A percentile compares a stretch with the other conserved stretches of the same genome.
Evolutionary conservation across 1,140 invertebrate species (phyloP).

Genomic region (Ceratosolen solmsi): DNA sequence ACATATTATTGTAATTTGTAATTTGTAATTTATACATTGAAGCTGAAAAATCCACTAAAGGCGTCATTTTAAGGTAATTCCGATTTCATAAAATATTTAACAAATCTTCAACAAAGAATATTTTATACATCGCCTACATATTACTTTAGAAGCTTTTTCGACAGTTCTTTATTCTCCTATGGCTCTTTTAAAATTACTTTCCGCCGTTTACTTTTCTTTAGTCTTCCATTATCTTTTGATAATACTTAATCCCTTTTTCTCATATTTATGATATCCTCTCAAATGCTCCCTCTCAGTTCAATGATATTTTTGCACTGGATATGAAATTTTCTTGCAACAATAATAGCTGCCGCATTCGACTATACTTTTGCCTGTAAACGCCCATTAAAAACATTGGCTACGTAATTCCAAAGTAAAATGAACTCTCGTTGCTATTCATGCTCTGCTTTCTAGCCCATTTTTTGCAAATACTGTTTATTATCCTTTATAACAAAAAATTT

Average conservation of each 20-base stretch:
- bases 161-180: neutral
- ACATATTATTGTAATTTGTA: too few relatives aligned
- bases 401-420: too few relatives aligned
- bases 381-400: neutral
- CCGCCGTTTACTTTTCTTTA: neutral
- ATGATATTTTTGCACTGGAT: neutral
- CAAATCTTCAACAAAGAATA: too few relatives aligned
- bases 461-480: too few relatives aligned
- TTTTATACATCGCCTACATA: too few relatives aligned
- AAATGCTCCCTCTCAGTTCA: neutral
- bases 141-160: neutral
- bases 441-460: too few relatives aligned
- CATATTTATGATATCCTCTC: neutral
- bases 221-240: neutral
- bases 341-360: neutral
- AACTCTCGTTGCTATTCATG: too few relatives aligned
- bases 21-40: too few relatives aligned
- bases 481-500: too few relatives aligned
- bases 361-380: neutral
- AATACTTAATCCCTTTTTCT: neutral
- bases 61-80: too few relatives aligned
- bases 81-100: too few relatives aligned
- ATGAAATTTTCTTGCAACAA: neutral
- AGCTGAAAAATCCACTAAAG: too few relatives aligned
- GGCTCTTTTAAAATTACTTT: neutral